These are phyloP conservation scores for Phocides pigmalion DNA, from an alignment of 1,140 invertebrate genomes.

Conservation along the genomic window DNA sequence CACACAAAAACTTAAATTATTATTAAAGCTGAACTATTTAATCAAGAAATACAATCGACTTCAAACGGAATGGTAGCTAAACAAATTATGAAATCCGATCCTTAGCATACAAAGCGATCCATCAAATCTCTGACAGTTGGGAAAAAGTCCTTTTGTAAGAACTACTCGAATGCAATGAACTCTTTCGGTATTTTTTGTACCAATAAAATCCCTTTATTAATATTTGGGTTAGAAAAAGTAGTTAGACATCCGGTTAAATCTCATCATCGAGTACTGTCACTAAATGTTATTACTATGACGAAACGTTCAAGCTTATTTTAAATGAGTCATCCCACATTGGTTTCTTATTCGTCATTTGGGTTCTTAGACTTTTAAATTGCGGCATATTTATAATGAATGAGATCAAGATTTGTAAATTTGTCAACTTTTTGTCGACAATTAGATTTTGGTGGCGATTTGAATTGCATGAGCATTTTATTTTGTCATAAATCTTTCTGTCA, in stretches of 20 bases:
- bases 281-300: neutral
- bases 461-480: no score
- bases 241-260: conserved; percentile 18
- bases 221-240: conserved; percentile 30
- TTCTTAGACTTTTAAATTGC: no score
- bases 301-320: neutral
- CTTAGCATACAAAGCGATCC: conserved; percentile 56
- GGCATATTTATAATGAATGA: no score
- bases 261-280: neutral
- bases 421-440: no score
- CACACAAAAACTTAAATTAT: conserved; percentile 26
- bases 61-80: conserved; percentile 55
- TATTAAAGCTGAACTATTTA: conserved; percentile 64
- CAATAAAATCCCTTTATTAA: conserved; percentile 29
- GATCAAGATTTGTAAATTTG: no score
- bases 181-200: conserved; percentile 33
- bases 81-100: conserved; percentile 74
- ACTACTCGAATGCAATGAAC: conserved; percentile 39
- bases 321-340: neutral
- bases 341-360: no score
- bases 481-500: no score
- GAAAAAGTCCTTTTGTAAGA: conserved; percentile 48
- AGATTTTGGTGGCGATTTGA: no score
- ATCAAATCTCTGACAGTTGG: conserved; percentile 70
- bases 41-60: conserved; percentile 61